Percentiles rank a stretch among this genome's conserved stretches.
These are phyloP conservation scores for Drosophila suzukii DNA, from an alignment of 1,140 invertebrate genomes.

Conservation along the genomic window DNA sequence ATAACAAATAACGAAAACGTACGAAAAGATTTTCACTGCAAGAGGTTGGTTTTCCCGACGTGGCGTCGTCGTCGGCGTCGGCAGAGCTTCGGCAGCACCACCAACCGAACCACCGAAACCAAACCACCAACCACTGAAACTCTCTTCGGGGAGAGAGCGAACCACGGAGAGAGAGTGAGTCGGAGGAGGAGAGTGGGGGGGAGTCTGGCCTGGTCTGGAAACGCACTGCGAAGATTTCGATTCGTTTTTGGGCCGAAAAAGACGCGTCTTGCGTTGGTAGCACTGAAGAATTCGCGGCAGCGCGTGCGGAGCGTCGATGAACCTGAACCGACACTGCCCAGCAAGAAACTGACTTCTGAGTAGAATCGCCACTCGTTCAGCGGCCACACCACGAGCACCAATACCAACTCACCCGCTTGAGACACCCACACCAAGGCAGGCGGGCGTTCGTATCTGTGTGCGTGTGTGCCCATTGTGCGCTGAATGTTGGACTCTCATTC, in stretches of 20 bases:
- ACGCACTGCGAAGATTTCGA: conserved; percentile 17
- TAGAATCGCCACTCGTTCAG: conserved; percentile 59
- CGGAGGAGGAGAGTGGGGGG: not conserved
- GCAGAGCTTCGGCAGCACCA: conserved; percentile 54
- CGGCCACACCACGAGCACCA: conserved; percentile 13
- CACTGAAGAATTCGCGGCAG: conserved; percentile 46
- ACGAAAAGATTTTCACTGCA: conserved; percentile 79
- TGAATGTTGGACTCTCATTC: conserved; percentile 68
- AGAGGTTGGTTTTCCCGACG: conserved; percentile 77
- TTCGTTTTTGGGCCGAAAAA: conserved; percentile 17
- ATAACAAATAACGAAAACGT: conserved; percentile 83
- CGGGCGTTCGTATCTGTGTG: conserved; percentile 9
- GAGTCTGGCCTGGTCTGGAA: conserved; percentile 1
- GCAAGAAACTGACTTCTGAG: conserved; percentile 81
- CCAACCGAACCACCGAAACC: conserved; percentile 19
- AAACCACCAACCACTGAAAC: conserved; percentile 30
- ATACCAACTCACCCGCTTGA: not conserved
- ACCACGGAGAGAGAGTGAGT: not conserved
- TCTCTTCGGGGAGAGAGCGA: conserved; percentile 19
- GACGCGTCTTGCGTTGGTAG: conserved; percentile 26
- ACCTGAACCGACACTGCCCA: conserved; percentile 83
- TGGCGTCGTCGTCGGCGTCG: conserved; percentile 61
- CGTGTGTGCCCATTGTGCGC: conserved; percentile 31
- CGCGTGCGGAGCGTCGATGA: conserved; percentile 80
- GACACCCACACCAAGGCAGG: conserved; percentile 57